Base-by-base conservation (phyloP, 2,888 invertebrate species). In the Luperina testacea region DNA sequence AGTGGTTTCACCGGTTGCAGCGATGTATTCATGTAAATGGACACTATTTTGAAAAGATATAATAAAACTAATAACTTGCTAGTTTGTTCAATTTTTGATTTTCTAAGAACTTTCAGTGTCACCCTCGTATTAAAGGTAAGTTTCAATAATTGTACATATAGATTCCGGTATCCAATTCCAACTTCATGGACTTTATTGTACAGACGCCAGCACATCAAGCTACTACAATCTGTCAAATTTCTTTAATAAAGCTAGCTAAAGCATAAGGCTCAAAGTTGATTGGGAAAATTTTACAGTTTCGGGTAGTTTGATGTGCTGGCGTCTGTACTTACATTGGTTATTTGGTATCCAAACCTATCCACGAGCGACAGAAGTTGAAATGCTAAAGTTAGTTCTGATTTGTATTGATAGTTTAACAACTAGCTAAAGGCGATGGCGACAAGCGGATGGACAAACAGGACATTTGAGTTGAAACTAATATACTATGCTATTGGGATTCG, bases 341-440 rank as follows among this genome's bases (percentile, higher is more conserved):
- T 69, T 61, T 70, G 4, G n/a, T 53, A 63, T 51, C 7, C 4
- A 57, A 82, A 77, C 61, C 27, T 24, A 53, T 42, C 20, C 48
- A 63, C 24, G 71, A 53, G 45, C 17, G 15, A 42, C 45, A 24
- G 9, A 72, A 77, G 67, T 82, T 27, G 38, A 53, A 77, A 67
- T 59, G 20, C 48, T n/a, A 72, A 81, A 64, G 59, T 78, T 69
- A 45, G 69, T 78, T 78, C 51, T 64, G 72, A 68, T 61, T 72
- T 68, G n/a, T 68, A 72, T 45, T 59, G 57, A 64, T 51, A 64
- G 45, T 17, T 64, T 27, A 57, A 38, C 32, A 48, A 72, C 57
- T 68, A 65, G 27, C 38, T 24, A 27, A 71, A 59, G 17, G 38
- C 15, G 61, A 78, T 57, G 48, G 45, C 27, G 13, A 20, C 42